Conservation (phyloP, 2,888 invertebrate species). For the Margaritifera margaritifera region DNA sequence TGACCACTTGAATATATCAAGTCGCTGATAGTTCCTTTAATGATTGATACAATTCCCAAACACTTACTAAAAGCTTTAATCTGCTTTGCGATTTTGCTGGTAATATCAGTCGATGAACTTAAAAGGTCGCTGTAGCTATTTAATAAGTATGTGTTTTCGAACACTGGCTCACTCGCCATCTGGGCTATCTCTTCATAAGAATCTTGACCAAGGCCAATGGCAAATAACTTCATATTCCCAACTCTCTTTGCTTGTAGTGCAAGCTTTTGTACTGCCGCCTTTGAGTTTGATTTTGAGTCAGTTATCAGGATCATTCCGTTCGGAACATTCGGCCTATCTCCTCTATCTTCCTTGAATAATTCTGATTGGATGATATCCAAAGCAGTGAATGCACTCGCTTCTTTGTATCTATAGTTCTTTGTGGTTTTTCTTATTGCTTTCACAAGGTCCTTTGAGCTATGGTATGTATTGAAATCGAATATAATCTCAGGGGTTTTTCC, state of each 20-base stretch:
- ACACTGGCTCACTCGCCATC: neutral
- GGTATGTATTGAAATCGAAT: constrained; percentile 28
- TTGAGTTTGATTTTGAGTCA: constrained; percentile 33
- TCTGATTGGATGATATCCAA: constrained; percentile 25
- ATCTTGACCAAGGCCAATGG: constrained; percentile 18
- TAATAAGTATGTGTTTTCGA: neutral
- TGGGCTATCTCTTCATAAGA: constrained; percentile 9
- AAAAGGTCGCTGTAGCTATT: neutral
- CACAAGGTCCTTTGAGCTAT: constrained; percentile 23
- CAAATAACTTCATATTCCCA: constrained; percentile 8
- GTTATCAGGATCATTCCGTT: constrained; percentile 48
- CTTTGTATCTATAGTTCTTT: constrained; percentile 29
- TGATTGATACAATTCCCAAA: neutral
- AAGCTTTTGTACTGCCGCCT: constrained; percentile 8
- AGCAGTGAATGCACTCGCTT: constrained; percentile 27
- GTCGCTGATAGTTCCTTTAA: too few species aligned
- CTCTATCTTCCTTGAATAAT: constrained; percentile 29
- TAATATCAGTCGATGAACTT: neutral
- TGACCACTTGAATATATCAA: too few species aligned
- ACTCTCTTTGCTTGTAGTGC: constrained; percentile 7
- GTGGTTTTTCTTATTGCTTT: constrained; percentile 37
- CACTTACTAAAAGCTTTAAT: constrained; percentile 16
- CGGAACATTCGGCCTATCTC: constrained; percentile 41
- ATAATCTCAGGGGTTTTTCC: constrained; percentile 51
- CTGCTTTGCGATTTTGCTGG: neutral